Evolutionary conservation across 2,888 invertebrate genomes (phyloP).

Genomic region (Tineola bisselliella): DNA sequence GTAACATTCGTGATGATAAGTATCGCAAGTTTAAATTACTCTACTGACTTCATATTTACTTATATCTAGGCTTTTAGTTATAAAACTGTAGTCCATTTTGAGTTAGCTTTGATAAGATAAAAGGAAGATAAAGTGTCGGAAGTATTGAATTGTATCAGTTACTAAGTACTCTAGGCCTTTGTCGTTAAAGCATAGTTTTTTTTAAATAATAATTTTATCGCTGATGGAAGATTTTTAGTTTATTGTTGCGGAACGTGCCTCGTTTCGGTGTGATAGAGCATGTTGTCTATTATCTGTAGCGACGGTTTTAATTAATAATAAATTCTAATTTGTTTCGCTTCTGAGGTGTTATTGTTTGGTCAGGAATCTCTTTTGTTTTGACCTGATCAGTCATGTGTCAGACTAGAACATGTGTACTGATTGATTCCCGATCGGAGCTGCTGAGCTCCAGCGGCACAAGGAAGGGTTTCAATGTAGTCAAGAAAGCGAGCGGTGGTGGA

Average conservation of each 20-base stretch:
- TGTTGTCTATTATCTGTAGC: background rate
- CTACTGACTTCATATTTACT: background rate
- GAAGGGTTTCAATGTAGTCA: too few species aligned
- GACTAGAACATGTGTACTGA: too few species aligned
- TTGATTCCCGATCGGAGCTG: too few species aligned
- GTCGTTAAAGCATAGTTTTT: background rate
- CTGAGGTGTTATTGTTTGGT: too few species aligned
- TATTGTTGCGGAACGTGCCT: background rate
- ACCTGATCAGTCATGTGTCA: too few species aligned
- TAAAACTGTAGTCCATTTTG: background rate
- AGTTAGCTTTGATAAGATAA: background rate
- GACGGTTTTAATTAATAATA: too few species aligned
- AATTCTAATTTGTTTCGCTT: too few species aligned
- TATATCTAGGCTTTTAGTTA: background rate
- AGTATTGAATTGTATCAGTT: background rate
- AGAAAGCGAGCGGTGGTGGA: too few species aligned
- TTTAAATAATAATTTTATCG: background rate
- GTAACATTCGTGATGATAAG: too few species aligned
- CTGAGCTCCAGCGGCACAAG: too few species aligned
- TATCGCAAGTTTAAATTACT: too few species aligned
- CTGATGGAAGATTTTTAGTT: background rate
- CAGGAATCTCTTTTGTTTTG: too few species aligned
- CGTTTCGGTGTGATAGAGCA: background rate
- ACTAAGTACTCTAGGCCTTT: background rate
- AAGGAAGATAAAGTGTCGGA: background rate